Evolutionary conservation across 2,888 invertebrate genomes (phyloP), one percentile per base, ranked within the genome.

Genomic region (Podotricha telesiphe): DNA sequence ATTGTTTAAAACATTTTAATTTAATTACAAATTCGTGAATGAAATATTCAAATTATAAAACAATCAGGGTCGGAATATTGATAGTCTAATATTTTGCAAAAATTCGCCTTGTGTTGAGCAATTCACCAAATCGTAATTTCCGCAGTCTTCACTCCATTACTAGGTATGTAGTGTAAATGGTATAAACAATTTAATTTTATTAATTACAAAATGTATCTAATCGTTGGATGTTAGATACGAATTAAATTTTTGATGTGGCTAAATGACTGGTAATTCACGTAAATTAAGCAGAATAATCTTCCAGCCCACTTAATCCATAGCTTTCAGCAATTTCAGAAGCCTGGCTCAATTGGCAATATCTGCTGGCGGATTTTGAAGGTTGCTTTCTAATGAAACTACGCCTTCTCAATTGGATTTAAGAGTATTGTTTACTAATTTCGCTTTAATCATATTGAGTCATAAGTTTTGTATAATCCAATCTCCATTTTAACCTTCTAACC

Each of bases 241-340:
- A 63, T 68, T 55, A 28, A 62, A 59, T 68, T 68, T 37, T 58
- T n/a, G 8, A 53, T 58, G 20, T 47, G 47, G 66, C 63, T 68
- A 22, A 69, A 59, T 65, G 62, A 50, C 48, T 63, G 55, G 65
- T 62, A 71, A 71, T 64, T 68, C 58, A 50, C 65, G 68, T 51
- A 65, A 71, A 66, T 68, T 68, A 65, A 65, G 56, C 67, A 56
- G 67, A 62, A 68, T 65, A 62, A 62, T 68, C 65, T 64, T 71
- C 66, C 40, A 65, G 65, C 68, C 66, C 53, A 71, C 63, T 67
- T 71, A 71, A 67, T 69, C 68, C 63, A 58, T 62, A 48, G 48
- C 62, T 62, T 48, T 48, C 48, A 37, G 50, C 56, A 65, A 65
- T 71, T 71, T 59, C 50, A 63, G 58, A 67, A 47, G 59, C 56